phyloP scores from a whole-genome alignment of 2,797 vertebrate genomes.

The Diceros bicornis region DNA sequence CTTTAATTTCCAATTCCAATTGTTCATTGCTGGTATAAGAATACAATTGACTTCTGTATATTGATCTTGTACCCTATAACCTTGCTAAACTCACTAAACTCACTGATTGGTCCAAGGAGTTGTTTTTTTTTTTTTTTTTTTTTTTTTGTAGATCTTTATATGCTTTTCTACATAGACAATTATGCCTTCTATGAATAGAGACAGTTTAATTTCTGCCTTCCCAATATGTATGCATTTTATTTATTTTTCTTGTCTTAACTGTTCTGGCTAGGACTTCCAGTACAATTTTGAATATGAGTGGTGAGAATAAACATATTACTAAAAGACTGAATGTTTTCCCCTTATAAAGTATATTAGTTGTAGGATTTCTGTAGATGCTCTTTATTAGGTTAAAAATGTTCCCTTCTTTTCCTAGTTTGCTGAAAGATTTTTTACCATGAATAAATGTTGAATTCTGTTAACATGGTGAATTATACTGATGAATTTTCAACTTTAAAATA shows the following conservation, averaged over 20 bases:
- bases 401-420: background rate
- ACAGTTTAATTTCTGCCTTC: background rate
- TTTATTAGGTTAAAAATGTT: background rate
- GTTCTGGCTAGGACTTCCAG: background rate
- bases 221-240: background rate
- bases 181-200: background rate
- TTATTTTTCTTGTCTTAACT: background rate
- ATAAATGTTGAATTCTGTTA: constrained; percentile 22
- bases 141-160: background rate
- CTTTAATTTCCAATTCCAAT: background rate
- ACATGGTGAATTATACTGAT: background rate
- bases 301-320: background rate
- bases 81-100: background rate
- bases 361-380: background rate
- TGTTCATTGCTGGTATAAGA: background rate
- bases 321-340: background rate
- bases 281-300: background rate
- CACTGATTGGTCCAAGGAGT: background rate
- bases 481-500: constrained; percentile 15
- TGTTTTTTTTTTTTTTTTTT: no score
- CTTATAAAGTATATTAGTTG: background rate
- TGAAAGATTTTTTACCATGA: background rate
- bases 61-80: background rate
- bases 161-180: background rate
- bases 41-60: background rate